Conservation (phyloP, 2,797 vertebrate species). For the Orientallactaga sibirica region DNA sequence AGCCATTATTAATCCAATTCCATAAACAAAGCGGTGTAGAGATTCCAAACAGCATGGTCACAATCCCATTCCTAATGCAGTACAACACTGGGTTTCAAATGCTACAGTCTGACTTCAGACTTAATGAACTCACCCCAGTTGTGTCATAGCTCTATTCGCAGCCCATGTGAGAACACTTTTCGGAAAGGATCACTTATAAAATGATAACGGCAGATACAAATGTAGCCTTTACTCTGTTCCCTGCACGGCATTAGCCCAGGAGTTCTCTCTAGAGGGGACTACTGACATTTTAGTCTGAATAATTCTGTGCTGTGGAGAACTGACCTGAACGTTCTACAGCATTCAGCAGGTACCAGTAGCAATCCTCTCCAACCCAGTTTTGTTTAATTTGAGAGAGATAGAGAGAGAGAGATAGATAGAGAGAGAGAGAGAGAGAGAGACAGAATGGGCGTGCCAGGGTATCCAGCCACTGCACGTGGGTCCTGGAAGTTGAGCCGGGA, state of each 20-base stretch:
- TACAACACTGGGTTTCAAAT: neutral
- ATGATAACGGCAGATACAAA: constrained; percentile 22
- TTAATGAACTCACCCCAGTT: neutral
- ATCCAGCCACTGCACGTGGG: no score
- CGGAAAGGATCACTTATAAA: constrained; percentile 10
- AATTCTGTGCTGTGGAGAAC: neutral
- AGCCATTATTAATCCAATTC: constrained; percentile 20
- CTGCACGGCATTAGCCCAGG: neutral
- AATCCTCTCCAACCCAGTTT: neutral
- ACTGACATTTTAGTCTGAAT: neutral
- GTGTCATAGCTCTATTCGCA: neutral
- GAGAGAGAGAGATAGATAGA: no score
- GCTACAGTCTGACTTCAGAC: neutral
- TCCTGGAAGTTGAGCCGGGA: no score
- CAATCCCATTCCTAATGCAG: neutral
- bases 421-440: no score
- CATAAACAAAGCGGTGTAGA: neutral
- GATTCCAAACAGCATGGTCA: neutral
- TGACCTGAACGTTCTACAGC: neutral
- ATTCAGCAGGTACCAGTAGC: neutral
- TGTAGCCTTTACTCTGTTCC: neutral
- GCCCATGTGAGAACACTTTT: neutral
- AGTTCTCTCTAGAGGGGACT: neutral
- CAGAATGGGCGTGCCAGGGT: no score
- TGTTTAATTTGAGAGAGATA: neutral